Base-by-base conservation (phyloP, 2,113 vertebrate species). In the Solea senegalensis region DNA sequence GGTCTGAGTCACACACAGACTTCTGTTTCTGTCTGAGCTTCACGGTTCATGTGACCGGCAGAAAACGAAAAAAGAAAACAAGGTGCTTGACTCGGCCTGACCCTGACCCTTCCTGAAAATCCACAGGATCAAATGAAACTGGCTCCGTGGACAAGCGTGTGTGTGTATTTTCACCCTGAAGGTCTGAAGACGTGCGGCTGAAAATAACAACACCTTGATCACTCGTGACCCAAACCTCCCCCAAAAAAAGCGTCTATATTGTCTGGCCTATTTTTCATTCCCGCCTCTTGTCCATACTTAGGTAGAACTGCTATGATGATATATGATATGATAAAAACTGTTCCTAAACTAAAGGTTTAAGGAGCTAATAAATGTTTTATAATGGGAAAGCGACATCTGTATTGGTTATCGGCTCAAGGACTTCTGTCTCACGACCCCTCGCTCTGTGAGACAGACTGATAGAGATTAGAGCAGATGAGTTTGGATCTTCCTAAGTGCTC, bases 181-280 rank as follows among this genome's bases (percentile, higher is more conserved):
- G 72, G 76, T 77, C 76, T 65, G 57, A 79, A 75, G 65, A 74
- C 82, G 74, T 58, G 70, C 28, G 21, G 56, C 82, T 84, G 44
- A 84, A 91, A 92, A 93, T 91, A 89, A 81, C 65, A 69, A 15
- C 74, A 48, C 62, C 51, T 55, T 65, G 58, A 56, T 81, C 76
- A 71, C 54, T 5, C 43, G 26, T 65, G 50, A 56, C 40, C 55
- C 58, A 34, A 6, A 4, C 34, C 34, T 34, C 8, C 9, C 51
- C 45, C 34, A 61, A 21, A 53, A 77, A 81, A 64, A 78, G 27
- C 43, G 6, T 26, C 28, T 40, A 15, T 27, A 8, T 61, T 56
- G 53, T 55, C 44, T 21, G 39, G 14, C 44, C 46, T 40, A 34
- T 34, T 40, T 58, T 55, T 72, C 40, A 56, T 41, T 56, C 48